phyloP scores from a whole-genome alignment of 2,888 invertebrate genomes.

The Bembecia ichneumoniformis region DNA sequence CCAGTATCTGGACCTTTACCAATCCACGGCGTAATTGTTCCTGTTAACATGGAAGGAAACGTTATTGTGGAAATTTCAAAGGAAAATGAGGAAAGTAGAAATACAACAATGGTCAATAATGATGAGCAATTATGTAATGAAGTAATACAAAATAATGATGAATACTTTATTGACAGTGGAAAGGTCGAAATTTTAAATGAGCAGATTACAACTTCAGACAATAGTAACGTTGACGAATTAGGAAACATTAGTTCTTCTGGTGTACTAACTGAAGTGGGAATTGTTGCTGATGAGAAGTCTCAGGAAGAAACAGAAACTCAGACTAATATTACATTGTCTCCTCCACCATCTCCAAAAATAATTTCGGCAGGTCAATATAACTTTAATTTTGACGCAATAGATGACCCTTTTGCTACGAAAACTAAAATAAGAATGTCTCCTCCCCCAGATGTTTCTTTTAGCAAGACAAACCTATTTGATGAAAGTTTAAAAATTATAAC shows the following conservation, averaged over 20 bases:
- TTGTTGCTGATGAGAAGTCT: constrained; percentile 7
- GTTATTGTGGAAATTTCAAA: neutral
- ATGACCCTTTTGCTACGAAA: constrained; percentile 17
- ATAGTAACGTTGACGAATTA: constrained; percentile 16
- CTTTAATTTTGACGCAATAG: constrained; percentile 25
- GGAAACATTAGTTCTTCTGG: constrained; percentile 44
- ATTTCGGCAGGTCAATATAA: constrained; percentile 44
- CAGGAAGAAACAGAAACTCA: constrained; percentile 3
- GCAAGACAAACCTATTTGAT: constrained; percentile 9
- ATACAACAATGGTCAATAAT: neutral
- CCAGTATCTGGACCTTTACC: too few species aligned
- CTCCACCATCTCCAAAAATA: constrained; percentile 40
- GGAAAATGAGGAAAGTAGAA: neutral
- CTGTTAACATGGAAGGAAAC: neutral
- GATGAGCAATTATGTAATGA: neutral
- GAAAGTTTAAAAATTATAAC: constrained; percentile 9
- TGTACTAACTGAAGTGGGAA: constrained; percentile 25
- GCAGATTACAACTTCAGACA: constrained; percentile 1
- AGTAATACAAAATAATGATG: constrained; percentile 1
- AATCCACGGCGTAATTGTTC: neutral
- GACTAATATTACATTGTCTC: constrained; percentile 1
- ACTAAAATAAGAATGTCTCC: constrained; percentile 20
- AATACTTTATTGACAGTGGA: neutral
- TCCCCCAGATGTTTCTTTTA: constrained; percentile 20
- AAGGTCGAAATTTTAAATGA: neutral